These are phyloP conservation scores for Suncus etruscus DNA, from an alignment of 2,113 vertebrate species.

Conservation along the genomic window DNA sequence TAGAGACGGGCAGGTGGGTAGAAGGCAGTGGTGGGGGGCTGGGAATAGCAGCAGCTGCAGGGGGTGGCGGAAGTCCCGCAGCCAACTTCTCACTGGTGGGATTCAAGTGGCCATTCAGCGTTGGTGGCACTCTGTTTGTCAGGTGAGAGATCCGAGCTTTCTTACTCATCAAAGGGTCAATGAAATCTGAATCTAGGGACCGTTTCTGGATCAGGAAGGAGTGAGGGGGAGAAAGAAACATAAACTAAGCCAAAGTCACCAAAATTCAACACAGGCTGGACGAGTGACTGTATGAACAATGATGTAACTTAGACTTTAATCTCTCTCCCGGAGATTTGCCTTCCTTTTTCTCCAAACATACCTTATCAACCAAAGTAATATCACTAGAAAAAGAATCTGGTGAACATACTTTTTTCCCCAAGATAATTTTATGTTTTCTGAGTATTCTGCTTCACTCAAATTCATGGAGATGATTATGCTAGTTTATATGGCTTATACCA, in stretches of 20 bases:
- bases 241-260: not conserved
- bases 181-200: slow-evolving; percentile 87
- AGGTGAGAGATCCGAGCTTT: slow-evolving; percentile 93
- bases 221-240: not conserved
- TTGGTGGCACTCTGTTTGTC: slow-evolving; percentile 85
- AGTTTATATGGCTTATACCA: not conserved
- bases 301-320: slow-evolving; percentile 23
- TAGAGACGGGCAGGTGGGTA: slow-evolving; percentile 86
- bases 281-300: not conserved
- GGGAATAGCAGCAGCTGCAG: slow-evolving; percentile 84
- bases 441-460: not conserved
- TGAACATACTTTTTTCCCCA: slow-evolving; percentile 6
- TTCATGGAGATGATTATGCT: not conserved
- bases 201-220: slow-evolving; percentile 86
- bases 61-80: slow-evolving; percentile 60
- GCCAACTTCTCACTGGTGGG: slow-evolving; percentile 84
- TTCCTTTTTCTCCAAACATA: slow-evolving; percentile 35
- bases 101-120: slow-evolving; percentile 83
- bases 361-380: no score
- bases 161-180: slow-evolving; percentile 90
- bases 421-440: not conserved
- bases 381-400: slow-evolving; percentile 39
- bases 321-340: not conserved
- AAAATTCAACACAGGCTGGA: not conserved
- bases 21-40: slow-evolving; percentile 79